Evolutionary conservation across 1,140 invertebrate genomes (phyloP).

Genomic region (Nebria ingens): DNA sequence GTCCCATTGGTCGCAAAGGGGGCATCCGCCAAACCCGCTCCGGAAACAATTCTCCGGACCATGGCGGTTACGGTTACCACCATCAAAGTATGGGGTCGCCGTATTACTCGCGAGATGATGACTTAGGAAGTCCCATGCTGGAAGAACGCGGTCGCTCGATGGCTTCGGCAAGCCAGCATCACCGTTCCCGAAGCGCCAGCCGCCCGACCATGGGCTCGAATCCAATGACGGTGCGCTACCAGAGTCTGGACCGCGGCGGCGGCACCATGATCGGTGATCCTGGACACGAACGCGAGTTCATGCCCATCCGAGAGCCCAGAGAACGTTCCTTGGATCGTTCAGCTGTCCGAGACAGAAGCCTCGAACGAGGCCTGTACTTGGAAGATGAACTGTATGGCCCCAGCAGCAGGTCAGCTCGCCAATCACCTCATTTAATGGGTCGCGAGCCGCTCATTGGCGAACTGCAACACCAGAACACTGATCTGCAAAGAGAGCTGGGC

Average conservation of each 20-base stretch:
- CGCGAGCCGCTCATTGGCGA: conserved; percentile 69
- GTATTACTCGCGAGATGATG: conserved; percentile 58
- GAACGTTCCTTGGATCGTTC: conserved; percentile 48
- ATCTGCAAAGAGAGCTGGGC: conserved; percentile 91
- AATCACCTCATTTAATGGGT: conserved; percentile 51
- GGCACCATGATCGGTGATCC: conserved; percentile 41
- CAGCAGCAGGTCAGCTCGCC: conserved; percentile 54
- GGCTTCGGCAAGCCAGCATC: conserved; percentile 41
- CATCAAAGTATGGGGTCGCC: conserved; percentile 45
- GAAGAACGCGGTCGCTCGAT: conserved; percentile 53
- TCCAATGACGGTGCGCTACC: conserved; percentile 54
- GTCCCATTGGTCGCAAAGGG: conserved; percentile 43
- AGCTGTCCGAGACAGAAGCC: conserved; percentile 42
- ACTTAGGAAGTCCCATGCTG: conserved; percentile 57
- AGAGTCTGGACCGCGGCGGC: conserved; percentile 62
- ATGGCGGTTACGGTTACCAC: conserved; percentile 41
- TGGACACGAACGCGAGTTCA: conserved; percentile 63
- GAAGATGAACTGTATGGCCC: conserved; percentile 64
- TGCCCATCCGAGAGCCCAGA: conserved; percentile 64
- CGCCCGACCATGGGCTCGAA: conserved; percentile 40
- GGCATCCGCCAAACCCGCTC: conserved; percentile 39
- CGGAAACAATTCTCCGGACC: conserved; percentile 49
- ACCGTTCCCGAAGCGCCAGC: conserved; percentile 49
- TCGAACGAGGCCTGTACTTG: conserved; percentile 55
- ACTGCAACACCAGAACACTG: conserved; percentile 88